Evolutionary conservation across 2,888 invertebrate genomes (phyloP), one percentile per base, ranked within the genome.

Genomic region (Xanthorhoe designata): DNA sequence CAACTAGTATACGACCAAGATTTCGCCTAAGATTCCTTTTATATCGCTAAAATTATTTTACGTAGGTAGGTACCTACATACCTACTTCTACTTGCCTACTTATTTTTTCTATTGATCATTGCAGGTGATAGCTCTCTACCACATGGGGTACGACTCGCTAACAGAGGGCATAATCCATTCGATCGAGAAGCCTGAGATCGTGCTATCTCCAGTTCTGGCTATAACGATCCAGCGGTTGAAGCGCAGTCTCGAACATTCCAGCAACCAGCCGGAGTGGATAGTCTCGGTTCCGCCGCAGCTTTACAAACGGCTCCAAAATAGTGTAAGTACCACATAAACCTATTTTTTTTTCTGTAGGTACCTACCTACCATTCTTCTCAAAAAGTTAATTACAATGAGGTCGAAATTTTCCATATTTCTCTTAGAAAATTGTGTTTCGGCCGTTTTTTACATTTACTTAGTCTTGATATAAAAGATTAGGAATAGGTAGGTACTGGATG

Each of bases 201-300:
- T 98, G 64, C 95, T 97, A 9, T 92, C 95, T 0, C 95, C 96
- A 71, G 90, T 99, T 66, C 87, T 98, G 29, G 95, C 96, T 29
- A 95, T 98, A 61, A 97, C 96, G n/a, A 97, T 97, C 6, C 96
- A 97, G 82, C 94, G 98, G 72, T 88, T 98, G 68, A 95, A 96
- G 83, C 94, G 95, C 53, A 95, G 94, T 96, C 75, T 94, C 91
- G 75, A 95, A 89, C 76, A 94, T 95, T 67, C 95, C 86, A 70
- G 89, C 91, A 81, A 94, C 95, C 76, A 95, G 94, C 74, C 95
- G 92, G 84, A 96, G 95, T 91, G 92, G 90, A 94, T 98, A 52
- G 96, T 97, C 0, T 95, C 96, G 6, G 94, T 98, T 71, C 96
- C 97, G 66, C 96, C 98, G 4, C 94, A 95, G 29, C 90, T 98